Evolutionary conservation across 2,113 vertebrate species (phyloP).

Genomic region (Eulemur macaco): DNA sequence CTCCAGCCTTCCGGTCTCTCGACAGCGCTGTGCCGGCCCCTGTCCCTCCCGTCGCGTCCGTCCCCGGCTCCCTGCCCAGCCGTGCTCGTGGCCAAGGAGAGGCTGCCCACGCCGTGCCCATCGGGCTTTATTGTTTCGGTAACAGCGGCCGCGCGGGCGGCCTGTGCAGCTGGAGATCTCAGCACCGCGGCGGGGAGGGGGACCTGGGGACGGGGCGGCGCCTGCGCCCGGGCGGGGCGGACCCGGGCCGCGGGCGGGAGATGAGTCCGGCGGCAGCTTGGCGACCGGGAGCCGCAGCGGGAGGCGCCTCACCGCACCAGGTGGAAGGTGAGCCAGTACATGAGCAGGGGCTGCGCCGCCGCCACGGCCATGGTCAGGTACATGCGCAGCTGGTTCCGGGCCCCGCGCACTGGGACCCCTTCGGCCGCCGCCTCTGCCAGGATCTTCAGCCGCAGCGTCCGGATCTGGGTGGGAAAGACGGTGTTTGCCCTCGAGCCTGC

Average conservation of each 20-base stretch:
- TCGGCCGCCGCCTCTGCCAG: slow-evolving; percentile 91
- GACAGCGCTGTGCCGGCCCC: background rate
- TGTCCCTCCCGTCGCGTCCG: background rate
- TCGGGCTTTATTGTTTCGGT: slow-evolving; percentile 69
- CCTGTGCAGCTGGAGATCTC: slow-evolving; percentile 17
- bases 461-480: slow-evolving; percentile 83
- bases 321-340: slow-evolving; percentile 97
- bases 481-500: background rate
- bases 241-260: background rate
- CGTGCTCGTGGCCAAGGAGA: background rate
- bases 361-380: slow-evolving; percentile 95
- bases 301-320: slow-evolving; percentile 87
- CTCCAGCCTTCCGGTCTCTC: background rate
- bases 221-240: background rate
- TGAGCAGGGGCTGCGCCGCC: slow-evolving; percentile 91
- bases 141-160: background rate
- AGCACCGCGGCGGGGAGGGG: background rate
- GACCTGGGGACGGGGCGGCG: background rate
- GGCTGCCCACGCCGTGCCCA: background rate
- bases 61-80: background rate
- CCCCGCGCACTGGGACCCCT: slow-evolving; percentile 87
- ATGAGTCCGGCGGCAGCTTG: background rate
- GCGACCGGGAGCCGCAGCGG: background rate
- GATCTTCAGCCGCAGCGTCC: slow-evolving; percentile 92
- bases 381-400: slow-evolving; percentile 94